Evolutionary conservation across 2,888 invertebrate species (phyloP).

Genomic region (Carterocephalus palaemon): DNA sequence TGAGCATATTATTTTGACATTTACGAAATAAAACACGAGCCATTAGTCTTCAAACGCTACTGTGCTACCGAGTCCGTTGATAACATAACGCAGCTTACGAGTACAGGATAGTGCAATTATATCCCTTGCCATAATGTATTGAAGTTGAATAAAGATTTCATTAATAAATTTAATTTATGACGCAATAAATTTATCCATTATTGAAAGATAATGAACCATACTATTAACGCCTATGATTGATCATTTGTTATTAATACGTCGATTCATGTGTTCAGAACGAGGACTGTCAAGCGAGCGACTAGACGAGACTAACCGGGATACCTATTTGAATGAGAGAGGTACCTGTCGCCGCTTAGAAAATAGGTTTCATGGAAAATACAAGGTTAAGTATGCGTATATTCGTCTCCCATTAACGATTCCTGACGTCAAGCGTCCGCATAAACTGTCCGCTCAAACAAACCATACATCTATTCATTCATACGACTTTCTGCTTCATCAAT

Average conservation of each 20-base stretch:
- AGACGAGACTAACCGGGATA: slow-evolving; percentile 1
- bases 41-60: slow-evolving; percentile 14
- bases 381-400: too few relatives aligned
- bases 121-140: not conserved
- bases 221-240: slow-evolving; percentile 13
- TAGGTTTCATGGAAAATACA: slow-evolving; percentile 26
- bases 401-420: slow-evolving; percentile 53
- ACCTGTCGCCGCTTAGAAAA: slow-evolving; percentile 12
- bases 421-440: slow-evolving; percentile 65
- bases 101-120: not conserved
- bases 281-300: slow-evolving; percentile 7
- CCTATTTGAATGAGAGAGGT: slow-evolving; percentile 8
- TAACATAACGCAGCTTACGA: slow-evolving; percentile 6
- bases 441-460: slow-evolving; percentile 57
- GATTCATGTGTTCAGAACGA: slow-evolving; percentile 4
- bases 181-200: slow-evolving; percentile 14
- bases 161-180: slow-evolving; percentile 11
- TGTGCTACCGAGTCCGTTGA: slow-evolving; percentile 5
- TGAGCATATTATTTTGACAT: slow-evolving; percentile 20
- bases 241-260: slow-evolving; percentile 12
- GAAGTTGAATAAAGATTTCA: slow-evolving; percentile 5
- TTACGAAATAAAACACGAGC: slow-evolving; percentile 18
- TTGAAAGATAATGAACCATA: slow-evolving; percentile 17
- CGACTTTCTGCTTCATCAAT: slow-evolving; percentile 68
- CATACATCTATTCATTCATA: slow-evolving; percentile 73